A percentile compares a stretch with the other conserved stretches of the same genome.
phyloP scores from a whole-genome alignment of 2,113 vertebrate genomes.

The Centropus unirufus region DNA sequence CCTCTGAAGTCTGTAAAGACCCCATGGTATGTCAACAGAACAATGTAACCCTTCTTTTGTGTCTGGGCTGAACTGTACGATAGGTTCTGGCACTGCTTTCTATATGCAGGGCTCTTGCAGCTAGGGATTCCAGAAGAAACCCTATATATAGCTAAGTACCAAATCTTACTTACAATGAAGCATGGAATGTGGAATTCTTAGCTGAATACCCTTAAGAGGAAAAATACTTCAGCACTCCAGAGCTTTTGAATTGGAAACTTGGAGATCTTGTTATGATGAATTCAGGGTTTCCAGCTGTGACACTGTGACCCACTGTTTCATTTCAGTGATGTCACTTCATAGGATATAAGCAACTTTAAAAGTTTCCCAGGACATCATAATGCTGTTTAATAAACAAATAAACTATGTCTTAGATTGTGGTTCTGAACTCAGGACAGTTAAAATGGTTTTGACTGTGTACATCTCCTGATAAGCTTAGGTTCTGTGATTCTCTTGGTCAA shows the following conservation, averaged over 20 bases:
- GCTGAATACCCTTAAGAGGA: not conserved
- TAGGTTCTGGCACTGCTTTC: not conserved
- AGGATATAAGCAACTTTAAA: slow-evolving; percentile 52
- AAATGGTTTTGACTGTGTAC: not conserved
- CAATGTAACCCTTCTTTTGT: not conserved
- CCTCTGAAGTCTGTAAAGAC: not conserved
- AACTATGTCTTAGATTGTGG: not conserved
- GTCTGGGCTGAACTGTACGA: not conserved
- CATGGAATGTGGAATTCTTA: not conserved
- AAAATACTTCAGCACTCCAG: slow-evolving; percentile 16
- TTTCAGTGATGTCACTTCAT: slow-evolving; percentile 63
- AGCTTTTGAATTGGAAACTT: slow-evolving; percentile 43
- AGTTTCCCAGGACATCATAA: slow-evolving; percentile 69
- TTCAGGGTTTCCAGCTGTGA: slow-evolving; percentile 68
- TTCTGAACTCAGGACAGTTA: slow-evolving; percentile 40
- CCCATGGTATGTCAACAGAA: not conserved
- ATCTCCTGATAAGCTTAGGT: not conserved
- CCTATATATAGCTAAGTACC: not conserved
- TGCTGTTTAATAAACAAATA: slow-evolving; percentile 57
- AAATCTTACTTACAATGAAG: not conserved
- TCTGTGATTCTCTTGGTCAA: not conserved
- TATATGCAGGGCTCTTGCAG: not conserved
- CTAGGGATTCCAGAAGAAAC: not conserved
- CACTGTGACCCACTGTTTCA: slow-evolving; percentile 43
- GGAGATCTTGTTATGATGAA: slow-evolving; percentile 54